phyloP scores from a whole-genome alignment of 2,797 vertebrate species.

The Diglossa cyanea region DNA sequence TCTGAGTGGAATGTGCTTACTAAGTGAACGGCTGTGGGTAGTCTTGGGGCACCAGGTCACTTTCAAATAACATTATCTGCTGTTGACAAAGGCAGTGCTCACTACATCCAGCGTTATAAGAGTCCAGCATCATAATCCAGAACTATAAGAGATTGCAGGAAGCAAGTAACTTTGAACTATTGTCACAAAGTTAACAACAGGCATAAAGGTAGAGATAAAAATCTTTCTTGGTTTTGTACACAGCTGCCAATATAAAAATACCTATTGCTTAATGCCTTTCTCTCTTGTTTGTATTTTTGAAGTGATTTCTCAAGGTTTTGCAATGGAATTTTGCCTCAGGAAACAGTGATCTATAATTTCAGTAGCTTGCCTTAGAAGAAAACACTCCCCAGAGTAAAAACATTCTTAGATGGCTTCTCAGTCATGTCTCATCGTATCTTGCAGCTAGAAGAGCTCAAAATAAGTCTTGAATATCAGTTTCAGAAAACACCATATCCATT shows the following conservation, averaged over 20 bases:
- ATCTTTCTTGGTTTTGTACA: not conserved
- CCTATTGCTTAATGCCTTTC: constrained; percentile 21
- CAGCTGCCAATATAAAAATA: constrained; percentile 24
- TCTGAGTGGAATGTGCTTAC: not conserved
- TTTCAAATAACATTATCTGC: not conserved
- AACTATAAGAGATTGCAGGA: not conserved
- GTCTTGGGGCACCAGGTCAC: not conserved
- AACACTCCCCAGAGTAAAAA: not conserved
- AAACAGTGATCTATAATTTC: constrained; percentile 20
- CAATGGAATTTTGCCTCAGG: constrained; percentile 34
- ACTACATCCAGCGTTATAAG: not conserved
- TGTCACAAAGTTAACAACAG: not conserved
- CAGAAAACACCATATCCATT: not conserved
- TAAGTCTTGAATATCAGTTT: not conserved
- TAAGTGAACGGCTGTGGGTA: not conserved
- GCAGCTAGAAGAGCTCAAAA: not conserved
- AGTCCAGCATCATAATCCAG: not conserved
- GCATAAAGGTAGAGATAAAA: constrained; percentile 11
- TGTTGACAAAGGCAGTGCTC: not conserved
- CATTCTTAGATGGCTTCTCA: not conserved
- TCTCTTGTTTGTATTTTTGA: constrained; percentile 33
- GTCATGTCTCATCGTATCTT: not conserved
- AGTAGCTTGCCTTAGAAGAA: constrained; percentile 10
- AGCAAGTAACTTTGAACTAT: not conserved
- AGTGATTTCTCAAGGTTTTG: constrained; percentile 50